Evolutionary conservation across 2,797 vertebrate genomes (phyloP).

Genomic region (Liasis olivaceus): DNA sequence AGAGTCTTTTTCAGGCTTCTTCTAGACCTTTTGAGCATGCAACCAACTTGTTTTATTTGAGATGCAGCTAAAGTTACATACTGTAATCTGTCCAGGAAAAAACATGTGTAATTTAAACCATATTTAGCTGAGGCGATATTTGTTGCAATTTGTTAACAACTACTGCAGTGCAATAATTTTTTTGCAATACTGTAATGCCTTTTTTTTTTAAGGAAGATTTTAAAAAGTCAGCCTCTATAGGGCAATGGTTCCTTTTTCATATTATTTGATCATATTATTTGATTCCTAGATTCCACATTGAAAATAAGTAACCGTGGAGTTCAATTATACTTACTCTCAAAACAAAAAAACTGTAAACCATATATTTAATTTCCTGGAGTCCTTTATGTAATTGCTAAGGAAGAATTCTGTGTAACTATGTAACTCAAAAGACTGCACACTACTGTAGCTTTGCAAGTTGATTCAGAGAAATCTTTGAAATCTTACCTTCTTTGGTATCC

Average conservation of each 20-base stretch:
- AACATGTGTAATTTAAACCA: constrained; percentile 54
- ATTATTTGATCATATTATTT: not conserved
- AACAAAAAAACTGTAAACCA: not conserved
- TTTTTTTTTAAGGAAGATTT: not conserved
- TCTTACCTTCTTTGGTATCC: not conserved
- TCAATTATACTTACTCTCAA: not conserved
- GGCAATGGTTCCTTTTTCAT: not conserved
- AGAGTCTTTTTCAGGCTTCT: constrained; percentile 67
- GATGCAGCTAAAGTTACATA: constrained; percentile 54
- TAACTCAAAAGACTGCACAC: not conserved
- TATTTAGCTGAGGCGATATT: constrained; percentile 42
- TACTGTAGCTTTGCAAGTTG: not conserved
- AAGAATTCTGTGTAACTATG: not conserved
- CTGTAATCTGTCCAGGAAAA: constrained; percentile 51
- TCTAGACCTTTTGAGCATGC: constrained; percentile 58
- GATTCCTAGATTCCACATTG: not conserved
- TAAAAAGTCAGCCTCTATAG: not conserved
- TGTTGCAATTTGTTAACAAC: constrained; percentile 21
- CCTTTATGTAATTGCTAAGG: not conserved
- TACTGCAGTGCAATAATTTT: constrained; percentile 29
- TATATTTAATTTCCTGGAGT: not conserved
- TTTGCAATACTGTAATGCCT: not conserved
- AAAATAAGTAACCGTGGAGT: not conserved
- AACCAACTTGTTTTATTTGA: constrained; percentile 55
- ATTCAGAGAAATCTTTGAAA: not conserved